Evolutionary conservation across 2,113 vertebrate species (phyloP).

Genomic region (Scopus umbretta): DNA sequence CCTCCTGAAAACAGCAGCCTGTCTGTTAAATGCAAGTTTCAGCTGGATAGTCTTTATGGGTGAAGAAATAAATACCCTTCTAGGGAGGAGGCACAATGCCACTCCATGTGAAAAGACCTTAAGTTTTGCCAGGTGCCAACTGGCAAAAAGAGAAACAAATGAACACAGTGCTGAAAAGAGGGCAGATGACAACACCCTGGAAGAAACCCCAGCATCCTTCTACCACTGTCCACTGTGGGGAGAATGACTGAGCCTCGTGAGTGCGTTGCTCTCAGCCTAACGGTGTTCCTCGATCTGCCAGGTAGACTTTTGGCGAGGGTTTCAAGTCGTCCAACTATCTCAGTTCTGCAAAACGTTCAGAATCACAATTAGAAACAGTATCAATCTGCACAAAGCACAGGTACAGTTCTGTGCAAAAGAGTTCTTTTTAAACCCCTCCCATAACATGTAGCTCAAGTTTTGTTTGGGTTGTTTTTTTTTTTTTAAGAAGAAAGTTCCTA

Average conservation of each 20-base stretch:
- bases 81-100: not conserved
- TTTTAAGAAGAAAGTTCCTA: not conserved
- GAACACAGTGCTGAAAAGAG: not conserved
- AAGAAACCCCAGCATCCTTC: not conserved
- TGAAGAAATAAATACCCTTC: not conserved
- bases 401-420: not conserved
- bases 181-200: not conserved
- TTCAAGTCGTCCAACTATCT: not conserved
- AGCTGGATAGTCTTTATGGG: not conserved
- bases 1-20: not conserved
- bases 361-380: not conserved
- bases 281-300: not conserved
- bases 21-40: not conserved
- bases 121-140: not conserved
- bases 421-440: not conserved
- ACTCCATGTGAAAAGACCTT: not conserved
- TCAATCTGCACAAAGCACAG: not conserved
- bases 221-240: not conserved
- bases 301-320: not conserved
- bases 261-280: not conserved
- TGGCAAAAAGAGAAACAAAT: not conserved
- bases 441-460: accelerated
- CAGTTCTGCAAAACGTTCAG: not conserved
- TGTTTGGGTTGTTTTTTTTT: not conserved
- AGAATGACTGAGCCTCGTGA: not conserved